Conservation (phyloP, 2,113 vertebrate species). For the Melanotaenia duboulayi region DNA sequence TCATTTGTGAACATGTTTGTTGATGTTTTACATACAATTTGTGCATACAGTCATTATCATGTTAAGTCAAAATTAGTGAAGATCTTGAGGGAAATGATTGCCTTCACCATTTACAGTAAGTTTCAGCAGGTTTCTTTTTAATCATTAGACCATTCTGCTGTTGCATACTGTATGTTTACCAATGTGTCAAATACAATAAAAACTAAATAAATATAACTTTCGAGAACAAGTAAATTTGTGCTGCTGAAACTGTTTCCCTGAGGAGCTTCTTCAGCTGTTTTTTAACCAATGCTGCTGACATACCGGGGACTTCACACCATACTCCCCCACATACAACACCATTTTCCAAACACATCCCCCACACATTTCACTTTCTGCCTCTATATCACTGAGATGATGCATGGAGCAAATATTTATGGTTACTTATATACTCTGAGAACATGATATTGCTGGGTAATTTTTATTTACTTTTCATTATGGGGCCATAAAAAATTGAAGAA, state of each 20-base stretch:
- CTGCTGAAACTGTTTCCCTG: conserved; percentile 28
- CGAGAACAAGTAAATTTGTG: conserved; percentile 27
- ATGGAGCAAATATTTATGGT: conserved; percentile 50
- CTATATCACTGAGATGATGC: conserved; percentile 34
- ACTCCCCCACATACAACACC: conserved; percentile 53
- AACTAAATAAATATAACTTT: not conserved
- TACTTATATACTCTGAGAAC: conserved; percentile 16
- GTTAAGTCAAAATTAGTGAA: too few relatives aligned
- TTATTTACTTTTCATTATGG: conserved; percentile 45
- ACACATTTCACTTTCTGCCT: conserved; percentile 44
- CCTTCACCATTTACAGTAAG: not conserved
- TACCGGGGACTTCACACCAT: conserved; percentile 52
- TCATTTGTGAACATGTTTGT: too few relatives aligned
- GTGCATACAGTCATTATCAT: too few relatives aligned
- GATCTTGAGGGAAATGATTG: too few relatives aligned
- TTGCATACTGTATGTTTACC: not conserved
- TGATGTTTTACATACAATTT: too few relatives aligned
- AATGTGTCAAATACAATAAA: conserved; percentile 5
- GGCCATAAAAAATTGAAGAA: conserved; percentile 45
- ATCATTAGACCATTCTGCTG: not conserved
- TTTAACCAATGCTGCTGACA: conserved; percentile 60
- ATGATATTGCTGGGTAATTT: conserved; percentile 16
- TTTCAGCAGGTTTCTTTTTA: not conserved
- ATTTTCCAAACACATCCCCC: conserved; percentile 49
- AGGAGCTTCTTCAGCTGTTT: conserved; percentile 53